Conservation (phyloP, 2,113 vertebrate genomes). For the Cavia aperea region DNA sequence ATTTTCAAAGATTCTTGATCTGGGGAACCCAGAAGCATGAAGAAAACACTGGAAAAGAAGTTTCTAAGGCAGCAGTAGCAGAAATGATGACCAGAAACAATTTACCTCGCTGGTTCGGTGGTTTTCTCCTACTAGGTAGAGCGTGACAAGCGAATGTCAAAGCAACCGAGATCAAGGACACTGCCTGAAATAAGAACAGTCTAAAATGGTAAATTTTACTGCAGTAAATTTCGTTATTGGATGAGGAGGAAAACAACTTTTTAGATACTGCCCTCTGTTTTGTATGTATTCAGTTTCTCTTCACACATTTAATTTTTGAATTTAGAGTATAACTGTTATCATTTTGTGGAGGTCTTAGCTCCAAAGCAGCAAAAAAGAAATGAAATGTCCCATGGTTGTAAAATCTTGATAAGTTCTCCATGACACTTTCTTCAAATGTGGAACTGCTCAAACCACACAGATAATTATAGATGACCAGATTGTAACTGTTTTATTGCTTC, state of each 20-base stretch:
- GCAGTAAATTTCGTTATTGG: not conserved
- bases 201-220: not conserved
- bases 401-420: slow-evolving; percentile 74
- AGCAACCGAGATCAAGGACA: slow-evolving; percentile 10
- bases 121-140: not conserved
- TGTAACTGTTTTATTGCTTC: slow-evolving; percentile 86
- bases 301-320: slow-evolving; percentile 51
- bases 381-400: slow-evolving; percentile 74
- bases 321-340: slow-evolving; percentile 50
- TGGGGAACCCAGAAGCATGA: not conserved
- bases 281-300: not conserved
- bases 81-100: not conserved
- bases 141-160: slow-evolving; percentile 16
- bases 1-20: not conserved
- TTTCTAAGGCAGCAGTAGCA: not conserved
- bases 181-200: not conserved
- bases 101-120: not conserved
- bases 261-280: not conserved
- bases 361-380: slow-evolving; percentile 72
- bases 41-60: not conserved
- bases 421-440: slow-evolving; percentile 78
- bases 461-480: slow-evolving; percentile 85
- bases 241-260: not conserved
- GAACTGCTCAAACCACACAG: slow-evolving; percentile 79
- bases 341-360: slow-evolving; percentile 54